Evolutionary conservation across 2,888 invertebrate species (phyloP), one percentile per base, ranked within the genome.

Genomic region (Zhuqinia jingwanae): DNA sequence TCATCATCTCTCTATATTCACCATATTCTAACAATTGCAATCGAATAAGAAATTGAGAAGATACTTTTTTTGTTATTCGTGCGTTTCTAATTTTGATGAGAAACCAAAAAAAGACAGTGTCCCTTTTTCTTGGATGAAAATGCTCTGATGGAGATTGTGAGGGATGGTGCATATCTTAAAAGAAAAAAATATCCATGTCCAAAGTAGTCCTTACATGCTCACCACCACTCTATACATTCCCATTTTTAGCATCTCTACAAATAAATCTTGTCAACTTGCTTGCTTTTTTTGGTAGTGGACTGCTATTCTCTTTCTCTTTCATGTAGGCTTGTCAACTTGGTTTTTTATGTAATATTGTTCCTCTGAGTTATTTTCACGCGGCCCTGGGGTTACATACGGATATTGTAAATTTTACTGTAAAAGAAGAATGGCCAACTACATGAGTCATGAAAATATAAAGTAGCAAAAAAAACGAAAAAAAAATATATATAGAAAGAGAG

Each of bases 371-470:
- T 85, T 73, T 73, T 47, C 36, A 22, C n/a, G 25, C n/a, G 73
- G 53, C 63, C 79, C 79, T 85, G 47, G 58, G 68, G 65, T 70
- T 73, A 79, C 60, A 85, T 79, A 70, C 85, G 78, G 79, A 85
- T 85, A 80, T 73, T 85, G 85, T 85, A 85, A 85, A 85, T 85
- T 83, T 70, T 65, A 53, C 60, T 45, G 47, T 45, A 45, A 56
- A 70, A 30, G 73, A 73, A 30, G 73, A 73, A 70, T 73, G 56
- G 30, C 56, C 45, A 80, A 79, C n/a, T n/a, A n/a, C 65, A 79
- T 79, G 65, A 79, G 50, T 65, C 79, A 79, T 77, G 79, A 79
- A 79, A 65, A 79, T 50, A 20, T 25, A 2, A 75, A 70, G 47
- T 45, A 45, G 70, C 56, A 75, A 56, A 17, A 30, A 36, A 27